Base-by-base conservation (phyloP, 2,113 vertebrate genomes). In the Nesoenas mayeri region DNA sequence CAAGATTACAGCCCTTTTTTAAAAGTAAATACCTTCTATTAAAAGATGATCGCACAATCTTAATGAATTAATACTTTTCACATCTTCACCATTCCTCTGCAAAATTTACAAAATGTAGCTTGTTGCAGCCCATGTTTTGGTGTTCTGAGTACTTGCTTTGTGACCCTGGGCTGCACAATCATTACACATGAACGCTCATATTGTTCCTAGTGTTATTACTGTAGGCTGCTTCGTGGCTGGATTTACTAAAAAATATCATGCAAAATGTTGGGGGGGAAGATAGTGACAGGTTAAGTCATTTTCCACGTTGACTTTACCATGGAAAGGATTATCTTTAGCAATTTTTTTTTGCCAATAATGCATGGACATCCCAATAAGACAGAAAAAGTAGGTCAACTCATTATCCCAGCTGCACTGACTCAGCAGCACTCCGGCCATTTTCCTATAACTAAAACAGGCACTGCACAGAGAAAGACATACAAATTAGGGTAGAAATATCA, bases 401-500 rank as follows among this genome's bases (percentile, higher is more conserved):
- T 92, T 95, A 93, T 93, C 89, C 72, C 80, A 91, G 85, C 84
- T 94, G 91, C 69, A 89, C 97, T 97, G 93, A 97, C 88, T 98
- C 96, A 96, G 96, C 96, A 97, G 72, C 61, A 42, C 79, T 95
- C 90, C 17, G 57, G 53, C 89, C 88, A 58, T 93, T 95, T 88
- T 89, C 79, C 53, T 84, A 69, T 79, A 87, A 44, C 83, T 96
- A 79, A 91, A 85, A 51, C 60, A 78, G 58, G 64, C 82, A 79
- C 60, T 44, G 67, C 88, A 84, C 40, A 77, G 67, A 87, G 69
- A 81, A 91, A 34, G 50, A 91, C 65, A 79, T 56, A 90, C 50
- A 96, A 84, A 89, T 86, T 85, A 81, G 93, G 79, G 38, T 47
- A 78, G 79, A 95, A 92, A 89, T 56, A 83, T 61, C 80, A 96